Percentiles rank a stretch among this genome's conserved stretches.
phyloP scores from a whole-genome alignment of 2,113 vertebrate species.

The Antechinus flavipes region DNA sequence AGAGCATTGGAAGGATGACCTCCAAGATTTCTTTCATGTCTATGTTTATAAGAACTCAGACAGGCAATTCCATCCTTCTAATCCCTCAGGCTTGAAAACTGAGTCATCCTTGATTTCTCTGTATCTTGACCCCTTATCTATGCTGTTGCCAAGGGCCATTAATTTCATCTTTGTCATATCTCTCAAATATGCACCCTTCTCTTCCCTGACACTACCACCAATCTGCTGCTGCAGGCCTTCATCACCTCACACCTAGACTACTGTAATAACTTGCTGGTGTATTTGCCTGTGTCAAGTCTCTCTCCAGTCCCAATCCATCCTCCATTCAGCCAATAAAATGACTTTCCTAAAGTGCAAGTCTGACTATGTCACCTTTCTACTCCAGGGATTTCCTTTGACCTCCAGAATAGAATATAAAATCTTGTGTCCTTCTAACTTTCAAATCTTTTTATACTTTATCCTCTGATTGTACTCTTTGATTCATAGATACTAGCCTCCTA shows the following conservation, averaged over 20 bases:
- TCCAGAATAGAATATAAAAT: background rate
- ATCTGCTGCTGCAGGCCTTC: background rate
- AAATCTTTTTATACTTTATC: background rate
- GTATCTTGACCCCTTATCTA: background rate
- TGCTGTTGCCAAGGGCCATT: background rate
- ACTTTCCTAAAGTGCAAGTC: background rate
- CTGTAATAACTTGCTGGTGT: no score
- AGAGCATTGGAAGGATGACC: background rate
- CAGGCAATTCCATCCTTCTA: background rate
- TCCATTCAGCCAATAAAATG: background rate
- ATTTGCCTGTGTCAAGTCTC: background rate
- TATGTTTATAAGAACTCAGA: background rate
- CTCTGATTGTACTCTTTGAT: background rate
- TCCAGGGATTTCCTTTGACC: background rate
- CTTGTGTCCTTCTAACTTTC: background rate
- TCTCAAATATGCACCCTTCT: background rate
- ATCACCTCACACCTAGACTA: background rate
- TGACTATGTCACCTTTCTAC: background rate
- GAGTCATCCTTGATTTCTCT: background rate
- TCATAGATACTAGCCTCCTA: background rate
- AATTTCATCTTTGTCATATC: background rate
- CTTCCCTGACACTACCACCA: background rate
- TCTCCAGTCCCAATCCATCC: background rate
- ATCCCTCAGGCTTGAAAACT: background rate
- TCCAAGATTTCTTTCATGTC: background rate